phyloP scores from a whole-genome alignment of 2,888 invertebrate genomes.

The Acholoe squamosa region DNA sequence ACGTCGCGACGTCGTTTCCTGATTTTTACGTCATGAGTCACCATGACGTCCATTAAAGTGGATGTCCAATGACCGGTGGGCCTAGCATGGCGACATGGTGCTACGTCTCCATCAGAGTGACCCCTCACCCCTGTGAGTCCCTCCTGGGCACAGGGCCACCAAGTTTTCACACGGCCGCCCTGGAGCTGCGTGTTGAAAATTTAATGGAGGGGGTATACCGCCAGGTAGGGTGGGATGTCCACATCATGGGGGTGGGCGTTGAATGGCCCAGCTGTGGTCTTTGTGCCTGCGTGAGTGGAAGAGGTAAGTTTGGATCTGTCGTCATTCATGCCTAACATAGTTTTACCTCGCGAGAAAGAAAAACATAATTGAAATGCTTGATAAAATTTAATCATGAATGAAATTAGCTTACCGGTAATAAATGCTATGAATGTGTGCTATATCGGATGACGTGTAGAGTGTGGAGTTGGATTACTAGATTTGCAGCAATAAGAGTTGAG shows the following conservation, averaged over 20 bases:
- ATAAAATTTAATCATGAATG: no score
- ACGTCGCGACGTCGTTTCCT: background rate
- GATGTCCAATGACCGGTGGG: background rate
- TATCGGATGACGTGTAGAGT: no score
- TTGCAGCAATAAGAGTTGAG: no score
- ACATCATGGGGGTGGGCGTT: slow-evolving; percentile 16
- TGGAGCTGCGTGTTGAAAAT: slow-evolving; percentile 27
- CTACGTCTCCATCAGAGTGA: slow-evolving; percentile 49
- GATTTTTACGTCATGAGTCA: slow-evolving; percentile 25
- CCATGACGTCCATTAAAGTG: background rate
- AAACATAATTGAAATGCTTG: no score
- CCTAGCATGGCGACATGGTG: background rate
- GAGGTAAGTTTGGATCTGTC: background rate
- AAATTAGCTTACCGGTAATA: no score
- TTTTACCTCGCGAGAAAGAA: no score
- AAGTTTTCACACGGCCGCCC: background rate
- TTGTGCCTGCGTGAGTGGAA: background rate
- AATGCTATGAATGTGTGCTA: no score
- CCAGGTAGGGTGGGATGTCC: background rate
- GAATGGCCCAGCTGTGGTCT: background rate
- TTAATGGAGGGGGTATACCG: slow-evolving; percentile 5
- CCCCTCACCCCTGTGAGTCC: background rate
- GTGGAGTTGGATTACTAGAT: no score
- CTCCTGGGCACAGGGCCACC: slow-evolving; percentile 32
- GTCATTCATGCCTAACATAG: no score